Evolutionary conservation across 2,113 vertebrate species (phyloP).

Genomic region (Sterrhoptilus dennistouni): DNA sequence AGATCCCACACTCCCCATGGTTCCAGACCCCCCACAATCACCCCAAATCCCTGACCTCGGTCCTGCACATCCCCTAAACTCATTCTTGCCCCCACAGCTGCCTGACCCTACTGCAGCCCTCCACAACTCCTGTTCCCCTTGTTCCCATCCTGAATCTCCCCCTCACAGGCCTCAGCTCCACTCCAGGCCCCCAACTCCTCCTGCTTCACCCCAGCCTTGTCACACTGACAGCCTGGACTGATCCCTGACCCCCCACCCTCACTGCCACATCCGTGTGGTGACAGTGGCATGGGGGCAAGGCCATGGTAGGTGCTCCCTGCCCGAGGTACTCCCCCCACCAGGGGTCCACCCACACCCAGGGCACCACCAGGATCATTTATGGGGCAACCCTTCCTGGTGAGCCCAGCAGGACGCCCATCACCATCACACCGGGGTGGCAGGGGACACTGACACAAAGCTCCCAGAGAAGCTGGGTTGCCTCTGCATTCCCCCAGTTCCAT

Average conservation of each 20-base stretch:
- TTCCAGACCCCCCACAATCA: background rate
- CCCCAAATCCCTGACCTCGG: background rate
- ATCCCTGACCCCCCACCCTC: background rate
- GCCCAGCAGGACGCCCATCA: rapidly evolving
- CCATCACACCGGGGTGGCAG: background rate
- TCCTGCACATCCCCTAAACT: background rate
- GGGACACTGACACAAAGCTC: rapidly evolving
- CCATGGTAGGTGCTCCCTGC: background rate
- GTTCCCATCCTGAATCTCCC: background rate
- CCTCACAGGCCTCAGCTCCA: background rate
- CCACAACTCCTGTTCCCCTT: background rate
- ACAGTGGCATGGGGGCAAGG: rapidly evolving
- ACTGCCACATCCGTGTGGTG: rapidly evolving
- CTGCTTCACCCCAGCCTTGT: no score
- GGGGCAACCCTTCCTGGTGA: background rate
- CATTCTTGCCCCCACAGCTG: background rate
- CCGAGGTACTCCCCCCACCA: no score
- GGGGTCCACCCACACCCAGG: background rate
- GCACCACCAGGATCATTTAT: rapidly evolving
- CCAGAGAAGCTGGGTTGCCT: background rate
- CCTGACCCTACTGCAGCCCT: background rate
- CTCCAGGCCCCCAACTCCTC: no score
- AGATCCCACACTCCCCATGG: background rate
- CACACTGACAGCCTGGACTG: rapidly evolving
- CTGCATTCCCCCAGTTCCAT: rapidly evolving